A percentile compares a stretch with the other conserved stretches of the same genome.
Conservation (phyloP, 2,113 vertebrate genomes). For the Mirza zaza region DNA sequence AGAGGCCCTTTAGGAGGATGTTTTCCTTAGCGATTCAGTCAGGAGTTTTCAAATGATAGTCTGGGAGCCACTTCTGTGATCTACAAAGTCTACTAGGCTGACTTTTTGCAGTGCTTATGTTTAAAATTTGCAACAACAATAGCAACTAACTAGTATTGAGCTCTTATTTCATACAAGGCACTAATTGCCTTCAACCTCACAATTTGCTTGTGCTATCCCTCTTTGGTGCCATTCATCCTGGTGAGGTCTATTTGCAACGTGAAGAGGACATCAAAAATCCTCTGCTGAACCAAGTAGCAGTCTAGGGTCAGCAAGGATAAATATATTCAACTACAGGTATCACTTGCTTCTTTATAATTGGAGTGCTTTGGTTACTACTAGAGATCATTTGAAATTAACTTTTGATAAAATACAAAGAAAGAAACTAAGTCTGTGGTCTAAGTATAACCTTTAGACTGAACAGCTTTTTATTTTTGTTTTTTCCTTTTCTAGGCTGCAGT, state of each 20-base stretch:
- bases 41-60: neutral
- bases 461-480: neutral
- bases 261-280: neutral
- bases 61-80: neutral
- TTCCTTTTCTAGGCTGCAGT: neutral
- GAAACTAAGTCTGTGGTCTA: neutral
- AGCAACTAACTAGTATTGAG: neutral
- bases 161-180: neutral
- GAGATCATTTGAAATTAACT: neutral
- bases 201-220: neutral
- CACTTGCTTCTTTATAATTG: neutral
- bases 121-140: neutral
- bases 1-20: neutral
- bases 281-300: neutral
- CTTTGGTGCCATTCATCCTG: neutral
- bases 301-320: neutral
- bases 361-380: neutral
- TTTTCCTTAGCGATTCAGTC: neutral
- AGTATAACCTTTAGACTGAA: neutral
- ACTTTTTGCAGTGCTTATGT: neutral
- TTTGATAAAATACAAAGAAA: neutral
- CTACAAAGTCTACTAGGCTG: neutral
- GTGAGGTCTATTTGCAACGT: neutral
- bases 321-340: neutral
- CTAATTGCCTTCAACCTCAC: neutral